A percentile compares a stretch with the other conserved stretches of the same genome.
These are phyloP conservation scores for Crotalus viridis DNA, from an alignment of 2,113 vertebrate genomes.

Conservation along the genomic window DNA sequence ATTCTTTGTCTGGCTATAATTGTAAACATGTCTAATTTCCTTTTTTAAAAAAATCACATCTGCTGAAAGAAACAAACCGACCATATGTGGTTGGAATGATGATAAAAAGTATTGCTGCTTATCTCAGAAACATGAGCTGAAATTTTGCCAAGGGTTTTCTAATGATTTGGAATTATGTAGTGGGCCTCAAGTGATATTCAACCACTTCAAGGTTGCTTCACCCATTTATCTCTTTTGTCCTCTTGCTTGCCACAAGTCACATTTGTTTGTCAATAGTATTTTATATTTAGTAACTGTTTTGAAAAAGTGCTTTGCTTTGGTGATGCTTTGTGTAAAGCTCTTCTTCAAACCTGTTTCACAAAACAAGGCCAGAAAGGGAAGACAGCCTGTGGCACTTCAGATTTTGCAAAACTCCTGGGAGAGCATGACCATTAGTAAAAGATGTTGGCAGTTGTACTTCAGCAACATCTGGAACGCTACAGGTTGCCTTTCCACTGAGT, in stretches of 20 bases:
- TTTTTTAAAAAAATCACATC: slow-evolving; percentile 59
- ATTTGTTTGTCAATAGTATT: neutral
- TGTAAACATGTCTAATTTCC: slow-evolving; percentile 65
- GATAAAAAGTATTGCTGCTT: slow-evolving; percentile 63
- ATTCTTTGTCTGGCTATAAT: slow-evolving; percentile 50
- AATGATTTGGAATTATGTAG: slow-evolving; percentile 49
- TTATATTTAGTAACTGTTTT: neutral
- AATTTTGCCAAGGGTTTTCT: slow-evolving; percentile 57
- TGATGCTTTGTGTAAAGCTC: neutral
- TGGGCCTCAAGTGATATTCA: neutral
- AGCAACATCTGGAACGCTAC: neutral
- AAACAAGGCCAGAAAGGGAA: neutral
- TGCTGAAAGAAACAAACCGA: slow-evolving; percentile 64
- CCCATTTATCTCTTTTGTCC: slow-evolving; percentile 42
- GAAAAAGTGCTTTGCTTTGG: neutral
- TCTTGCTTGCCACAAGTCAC: neutral
- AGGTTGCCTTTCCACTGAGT: neutral
- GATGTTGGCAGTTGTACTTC: neutral
- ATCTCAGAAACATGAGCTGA: slow-evolving; percentile 62
- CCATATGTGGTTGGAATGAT: slow-evolving; percentile 47
- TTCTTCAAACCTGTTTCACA: neutral
- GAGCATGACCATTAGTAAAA: neutral
- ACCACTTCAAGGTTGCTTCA: slow-evolving; percentile 21
- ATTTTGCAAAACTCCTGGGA: neutral
- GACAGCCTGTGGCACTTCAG: neutral